Evolutionary conservation across 2,113 vertebrate species (phyloP).

Genomic region (Donacobius atricapilla): DNA sequence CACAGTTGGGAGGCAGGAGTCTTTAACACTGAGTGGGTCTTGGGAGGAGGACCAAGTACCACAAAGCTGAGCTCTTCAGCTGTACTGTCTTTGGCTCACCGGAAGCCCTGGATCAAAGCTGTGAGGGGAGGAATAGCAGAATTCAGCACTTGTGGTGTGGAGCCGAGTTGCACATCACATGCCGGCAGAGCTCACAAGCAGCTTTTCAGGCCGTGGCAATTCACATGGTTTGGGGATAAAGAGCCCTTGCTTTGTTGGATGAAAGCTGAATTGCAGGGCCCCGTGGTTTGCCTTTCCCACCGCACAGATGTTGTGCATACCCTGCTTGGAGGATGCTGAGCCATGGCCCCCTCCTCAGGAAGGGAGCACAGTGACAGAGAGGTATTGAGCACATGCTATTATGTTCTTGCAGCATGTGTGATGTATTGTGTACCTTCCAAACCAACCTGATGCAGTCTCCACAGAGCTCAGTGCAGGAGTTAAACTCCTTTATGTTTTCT

Average conservation of each 20-base stretch:
- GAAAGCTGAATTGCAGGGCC: not conserved
- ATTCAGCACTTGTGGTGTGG: not conserved
- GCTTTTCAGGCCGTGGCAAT: not conserved
- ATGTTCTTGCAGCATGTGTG: fast-evolving
- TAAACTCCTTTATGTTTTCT: not conserved
- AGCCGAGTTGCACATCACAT: fast-evolving
- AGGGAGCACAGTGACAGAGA: not conserved
- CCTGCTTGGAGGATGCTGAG: not conserved
- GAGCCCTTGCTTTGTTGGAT: not conserved
- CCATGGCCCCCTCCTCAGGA: not conserved
- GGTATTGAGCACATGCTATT: not conserved
- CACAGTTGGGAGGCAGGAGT: not conserved
- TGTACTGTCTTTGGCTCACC: not conserved
- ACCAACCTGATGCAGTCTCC: not conserved
- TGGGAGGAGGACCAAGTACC: not conserved
- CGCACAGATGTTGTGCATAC: fast-evolving
- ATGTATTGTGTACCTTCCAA: not conserved
- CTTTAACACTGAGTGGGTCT: not conserved
- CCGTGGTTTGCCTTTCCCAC: not conserved
- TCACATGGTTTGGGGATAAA: not conserved
- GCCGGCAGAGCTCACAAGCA: not conserved
- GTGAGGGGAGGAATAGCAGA: not conserved
- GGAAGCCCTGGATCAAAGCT: not conserved
- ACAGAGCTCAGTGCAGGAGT: not conserved
- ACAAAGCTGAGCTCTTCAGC: not conserved